A percentile compares a stretch with the other conserved stretches of the same genome.
phyloP scores from a whole-genome alignment of 2,797 vertebrate species.

The Xenopus petersii region DNA sequence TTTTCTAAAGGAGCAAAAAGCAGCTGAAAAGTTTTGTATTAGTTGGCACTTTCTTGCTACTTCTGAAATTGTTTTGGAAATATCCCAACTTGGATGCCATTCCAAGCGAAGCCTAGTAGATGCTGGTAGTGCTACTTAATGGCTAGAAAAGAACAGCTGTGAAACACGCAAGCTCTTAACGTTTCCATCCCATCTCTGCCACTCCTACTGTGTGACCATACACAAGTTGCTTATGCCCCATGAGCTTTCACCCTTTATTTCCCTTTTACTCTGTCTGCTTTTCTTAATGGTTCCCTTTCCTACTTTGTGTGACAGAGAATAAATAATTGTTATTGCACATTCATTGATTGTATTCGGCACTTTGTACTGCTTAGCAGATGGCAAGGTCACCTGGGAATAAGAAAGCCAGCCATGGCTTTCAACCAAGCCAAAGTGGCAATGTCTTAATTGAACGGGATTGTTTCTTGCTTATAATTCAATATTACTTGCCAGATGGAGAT shows the following conservation, averaged over 20 bases:
- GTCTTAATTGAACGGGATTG: conserved; percentile 10
- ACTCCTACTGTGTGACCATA: conserved; percentile 48
- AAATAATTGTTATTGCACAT: conserved; percentile 25
- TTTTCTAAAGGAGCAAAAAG: background rate
- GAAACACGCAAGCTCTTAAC: conserved; percentile 12
- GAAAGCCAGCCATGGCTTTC: conserved; percentile 23
- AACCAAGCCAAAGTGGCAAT: conserved; percentile 14
- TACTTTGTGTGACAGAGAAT: conserved; percentile 32
- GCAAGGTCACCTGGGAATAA: conserved; percentile 42
- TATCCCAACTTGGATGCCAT: conserved; percentile 41
- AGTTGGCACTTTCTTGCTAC: conserved; percentile 29
- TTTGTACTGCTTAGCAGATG: conserved; percentile 26
- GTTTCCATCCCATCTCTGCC: conserved; percentile 26
- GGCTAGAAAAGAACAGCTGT: conserved; percentile 37
- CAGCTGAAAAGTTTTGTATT: conserved; percentile 17
- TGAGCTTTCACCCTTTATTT: conserved; percentile 29
- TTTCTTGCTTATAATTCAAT: too few species aligned
- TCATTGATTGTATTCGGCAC: conserved; percentile 30
- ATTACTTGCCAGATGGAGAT: too few species aligned
- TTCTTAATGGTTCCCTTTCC: conserved; percentile 26
- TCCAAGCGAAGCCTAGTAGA: conserved; percentile 23
- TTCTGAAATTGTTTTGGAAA: conserved; percentile 45
- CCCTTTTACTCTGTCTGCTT: conserved; percentile 3
- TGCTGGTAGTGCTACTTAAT: conserved; percentile 30
- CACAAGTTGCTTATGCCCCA: conserved; percentile 4